These are phyloP conservation scores for Yponomeuta evonymella DNA, from an alignment of 2,888 invertebrate genomes.

Conservation along the genomic window DNA sequence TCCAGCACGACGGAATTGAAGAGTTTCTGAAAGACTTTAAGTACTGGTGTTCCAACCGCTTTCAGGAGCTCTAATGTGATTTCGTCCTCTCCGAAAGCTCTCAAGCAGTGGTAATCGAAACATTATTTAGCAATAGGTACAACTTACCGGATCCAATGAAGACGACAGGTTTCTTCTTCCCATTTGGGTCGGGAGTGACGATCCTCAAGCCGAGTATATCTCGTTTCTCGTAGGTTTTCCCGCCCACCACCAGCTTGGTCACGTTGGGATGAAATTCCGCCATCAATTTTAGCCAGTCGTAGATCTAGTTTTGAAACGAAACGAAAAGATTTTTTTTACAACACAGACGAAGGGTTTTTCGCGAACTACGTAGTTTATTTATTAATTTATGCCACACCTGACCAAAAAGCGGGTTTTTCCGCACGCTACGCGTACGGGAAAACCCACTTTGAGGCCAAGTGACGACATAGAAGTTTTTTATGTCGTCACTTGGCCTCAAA, in stretches of 20 bases:
- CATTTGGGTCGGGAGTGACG: constrained; percentile 47
- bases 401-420: too few relatives aligned
- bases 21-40: too few relatives aligned
- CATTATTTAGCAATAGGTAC: too few relatives aligned
- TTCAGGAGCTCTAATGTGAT: too few relatives aligned
- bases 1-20: too few relatives aligned
- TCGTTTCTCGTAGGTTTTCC: constrained; percentile 73
- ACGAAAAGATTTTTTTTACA: neutral
- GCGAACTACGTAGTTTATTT: neutral
- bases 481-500: too few relatives aligned
- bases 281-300: constrained; percentile 68
- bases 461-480: too few relatives aligned
- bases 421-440: too few relatives aligned
- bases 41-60: too few relatives aligned
- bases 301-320: constrained; percentile 48
- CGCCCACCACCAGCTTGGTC: constrained; percentile 69
- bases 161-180: constrained; percentile 63
- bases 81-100: too few relatives aligned
- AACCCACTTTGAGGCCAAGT: too few relatives aligned
- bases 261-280: constrained; percentile 56
- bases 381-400: neutral
- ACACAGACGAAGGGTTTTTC: neutral
- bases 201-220: constrained; percentile 66
- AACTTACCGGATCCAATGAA: constrained; percentile 76
- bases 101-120: too few relatives aligned